Conservation (phyloP, 2,113 vertebrate genomes). For the Ammodytes dubius region DNA sequence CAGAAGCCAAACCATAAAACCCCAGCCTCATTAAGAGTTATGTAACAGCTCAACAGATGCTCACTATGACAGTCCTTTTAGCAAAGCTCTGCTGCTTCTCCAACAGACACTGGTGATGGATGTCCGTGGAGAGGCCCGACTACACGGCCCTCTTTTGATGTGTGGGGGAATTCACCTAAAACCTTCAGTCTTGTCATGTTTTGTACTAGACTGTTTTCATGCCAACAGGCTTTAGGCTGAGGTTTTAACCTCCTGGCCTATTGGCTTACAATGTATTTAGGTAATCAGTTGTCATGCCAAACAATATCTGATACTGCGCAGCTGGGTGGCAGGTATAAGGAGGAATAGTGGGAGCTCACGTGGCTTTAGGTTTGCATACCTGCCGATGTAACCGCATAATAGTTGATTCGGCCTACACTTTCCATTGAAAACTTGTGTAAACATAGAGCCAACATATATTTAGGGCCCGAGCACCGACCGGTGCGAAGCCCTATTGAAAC, state of each 20-base stretch:
- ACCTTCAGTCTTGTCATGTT: constrained; percentile 1
- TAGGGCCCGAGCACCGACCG: too few species aligned
- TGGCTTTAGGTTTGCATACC: constrained; percentile 30
- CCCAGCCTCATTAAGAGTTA: constrained; percentile 70
- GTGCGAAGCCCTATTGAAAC: too few species aligned
- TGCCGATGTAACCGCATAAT: constrained; percentile 11
- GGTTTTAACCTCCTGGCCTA: not conserved
- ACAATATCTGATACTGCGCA: constrained; percentile 28
- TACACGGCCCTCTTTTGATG: constrained; percentile 25
- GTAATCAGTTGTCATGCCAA: not conserved
- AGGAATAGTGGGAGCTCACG: not conserved
- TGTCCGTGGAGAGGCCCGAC: constrained; percentile 33
- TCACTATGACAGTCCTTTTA: constrained; percentile 60
- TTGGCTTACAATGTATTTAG: not conserved
- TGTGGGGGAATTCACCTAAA: constrained; percentile 47
- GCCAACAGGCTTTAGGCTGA: not conserved
- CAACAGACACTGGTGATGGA: constrained; percentile 46
- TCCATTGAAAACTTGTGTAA: not conserved
- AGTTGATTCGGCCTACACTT: not conserved
- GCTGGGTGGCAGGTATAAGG: not conserved
- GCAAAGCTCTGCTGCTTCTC: constrained; percentile 26
- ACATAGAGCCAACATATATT: not conserved
- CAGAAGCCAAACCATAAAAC: constrained; percentile 58
- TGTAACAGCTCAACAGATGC: constrained; percentile 67
- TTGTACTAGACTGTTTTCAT: not conserved